A percentile compares a stretch with the other conserved stretches of the same genome.
These are phyloP conservation scores for Albula goreensis DNA, from an alignment of 2,113 vertebrate species.

Conservation along the genomic window DNA sequence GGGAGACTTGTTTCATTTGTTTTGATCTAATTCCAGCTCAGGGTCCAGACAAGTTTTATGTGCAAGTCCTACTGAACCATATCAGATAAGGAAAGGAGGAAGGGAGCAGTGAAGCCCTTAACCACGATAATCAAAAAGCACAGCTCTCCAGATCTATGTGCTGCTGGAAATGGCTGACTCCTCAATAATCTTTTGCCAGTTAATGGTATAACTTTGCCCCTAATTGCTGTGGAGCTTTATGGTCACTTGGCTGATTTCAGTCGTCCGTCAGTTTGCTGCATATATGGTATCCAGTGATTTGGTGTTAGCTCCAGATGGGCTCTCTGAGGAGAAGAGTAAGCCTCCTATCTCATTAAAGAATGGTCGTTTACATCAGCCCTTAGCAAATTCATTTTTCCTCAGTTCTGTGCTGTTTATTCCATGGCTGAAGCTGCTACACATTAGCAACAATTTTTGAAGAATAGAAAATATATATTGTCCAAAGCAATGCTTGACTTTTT, in stretches of 20 bases:
- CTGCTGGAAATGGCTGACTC: not conserved
- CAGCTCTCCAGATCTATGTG: not conserved
- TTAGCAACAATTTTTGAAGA: not conserved
- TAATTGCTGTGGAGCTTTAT: constrained; percentile 9
- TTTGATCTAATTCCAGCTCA: constrained; percentile 7
- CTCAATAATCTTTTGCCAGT: not conserved
- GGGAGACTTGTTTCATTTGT: constrained; percentile 5
- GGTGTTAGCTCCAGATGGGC: constrained; percentile 8
- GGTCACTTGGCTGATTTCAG: constrained; percentile 9
- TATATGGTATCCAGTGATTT: not conserved
- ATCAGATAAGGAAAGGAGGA: not conserved
- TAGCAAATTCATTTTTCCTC: not conserved
- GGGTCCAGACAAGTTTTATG: not conserved
- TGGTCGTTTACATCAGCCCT: constrained; percentile 10
- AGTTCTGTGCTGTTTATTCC: not conserved
- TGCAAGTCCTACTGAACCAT: not conserved
- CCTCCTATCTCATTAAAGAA: constrained; percentile 37
- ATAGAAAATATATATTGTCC: not conserved
- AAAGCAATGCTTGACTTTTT: not conserved
- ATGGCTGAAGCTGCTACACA: not conserved
- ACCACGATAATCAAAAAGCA: not conserved
- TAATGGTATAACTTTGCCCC: too few species aligned
- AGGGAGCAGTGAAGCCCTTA: not conserved
- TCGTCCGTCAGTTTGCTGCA: not conserved
- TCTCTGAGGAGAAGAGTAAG: constrained; percentile 16